Evolutionary conservation across 2,888 invertebrate species (phyloP), one percentile per base, ranked within the genome.

Genomic region (Leucophenga maculata): DNA sequence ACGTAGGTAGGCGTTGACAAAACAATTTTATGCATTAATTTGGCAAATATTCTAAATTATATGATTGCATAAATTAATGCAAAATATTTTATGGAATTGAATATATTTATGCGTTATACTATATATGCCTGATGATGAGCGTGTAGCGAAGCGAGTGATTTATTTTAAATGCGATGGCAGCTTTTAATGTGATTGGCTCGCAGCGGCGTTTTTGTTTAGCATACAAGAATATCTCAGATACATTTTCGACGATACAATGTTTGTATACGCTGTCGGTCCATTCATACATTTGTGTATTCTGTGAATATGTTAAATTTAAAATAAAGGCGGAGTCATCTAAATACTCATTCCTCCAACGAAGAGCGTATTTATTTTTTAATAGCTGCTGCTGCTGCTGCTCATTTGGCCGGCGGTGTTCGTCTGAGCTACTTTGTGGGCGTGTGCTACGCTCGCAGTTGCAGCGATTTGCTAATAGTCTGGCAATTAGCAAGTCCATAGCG

Each of bases 401-500:
- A 39, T 11, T 39, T 39, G 22, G 31, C 9, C 11, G 26, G 22
- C 11, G 26, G 26, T 26, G 26, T 3, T 26, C 26, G 26, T 26
- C 26, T 26, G 26, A 26, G 26, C 39, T 16, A n/a, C 18, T 50
- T 50, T 50, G 50, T 50, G 50, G 50, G 50, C 50, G 50, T 50
- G 50, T 50, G 50, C 13, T 50, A 13, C 50, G 1, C 50, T n/a
- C 18, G 8, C 50, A 50, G 14, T 50, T n/a, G 50, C 50, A 50
- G 3, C 13, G 50, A 50, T 50, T 50, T 50, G 62, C 62, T 46
- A 46, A 64, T 64, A 64, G 62, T 20, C 39, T 64, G 46, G 13
- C 62, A 64, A 64, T 64, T 64, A 64, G 46, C 48, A 32, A 20
- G 62, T 46, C 16, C n/a, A 13, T 48, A 16, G 26, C 62, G 62